Evolutionary conservation across 2,113 vertebrate species (phyloP), one percentile per base, ranked within the genome.

Genomic region (Scopus umbretta): DNA sequence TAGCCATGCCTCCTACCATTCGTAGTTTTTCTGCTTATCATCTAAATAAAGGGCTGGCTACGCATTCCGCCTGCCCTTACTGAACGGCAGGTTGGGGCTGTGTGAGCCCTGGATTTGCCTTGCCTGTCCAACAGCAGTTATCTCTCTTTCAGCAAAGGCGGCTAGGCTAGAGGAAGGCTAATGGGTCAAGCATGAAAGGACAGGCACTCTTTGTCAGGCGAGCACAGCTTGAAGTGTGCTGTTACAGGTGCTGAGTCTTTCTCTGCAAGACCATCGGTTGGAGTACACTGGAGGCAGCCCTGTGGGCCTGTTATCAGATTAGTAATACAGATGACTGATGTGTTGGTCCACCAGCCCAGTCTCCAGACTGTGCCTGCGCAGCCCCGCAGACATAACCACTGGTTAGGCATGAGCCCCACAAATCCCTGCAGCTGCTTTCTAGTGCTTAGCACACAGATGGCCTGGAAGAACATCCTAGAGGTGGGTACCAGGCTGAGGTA

Each of bases 391-490:
- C 36, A 12, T 11, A 73, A 36, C 23, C 1, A 3, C 36, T n/a
- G 20, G 36, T 65, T 45, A 66, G 63, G 32, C 45, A 27, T 5
- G n/a, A 67, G 29, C 13, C 20, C n/a, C 27, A 7, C n/a, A 56
- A 26, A 50, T 49, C n/a, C 23, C 43, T n/a, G 27, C 17, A 43
- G 62, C 22, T 71, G 16, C 50, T 59, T 79, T 26, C 27, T 55
- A 55, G n/a, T 1, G 2, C 32, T 53, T 66, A 40, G 50, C 19
- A 34, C 0, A 2, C 74, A 6, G 30, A 29, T 30, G 27, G 50
- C 22, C 30, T 49, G 17, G 50, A 66, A 47, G 16, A 66, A 9
- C 45, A 45, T 43, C 40, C 67, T 49, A 17, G 32, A 80, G 56
- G 27, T 21, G 23, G n/a, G 29, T n/a, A 68, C 30, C 9, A 43